Evolutionary conservation across 2,113 vertebrate genomes (phyloP), one percentile per base, ranked within the genome.

Genomic region (Poicephalus gulielmi): DNA sequence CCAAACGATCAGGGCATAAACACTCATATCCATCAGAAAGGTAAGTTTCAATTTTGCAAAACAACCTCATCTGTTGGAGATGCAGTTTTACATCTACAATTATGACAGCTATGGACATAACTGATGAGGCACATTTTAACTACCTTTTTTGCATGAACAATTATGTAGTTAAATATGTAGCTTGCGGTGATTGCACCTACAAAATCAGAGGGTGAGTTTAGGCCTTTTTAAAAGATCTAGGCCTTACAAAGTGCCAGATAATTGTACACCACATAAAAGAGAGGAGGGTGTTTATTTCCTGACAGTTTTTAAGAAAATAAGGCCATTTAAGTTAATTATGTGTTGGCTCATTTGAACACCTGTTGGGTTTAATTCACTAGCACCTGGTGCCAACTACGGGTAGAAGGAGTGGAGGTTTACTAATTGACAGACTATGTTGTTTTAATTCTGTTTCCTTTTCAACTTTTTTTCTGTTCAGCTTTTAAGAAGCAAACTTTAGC

Each of bases 311-410:
- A 95, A 95, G 96, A 86, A 95, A 96, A 95, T 86, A 53, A 86
- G 49, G 59, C 71, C 88, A 92, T 80, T 97, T 92, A 94, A 90
- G 91, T 92, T 95, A 93, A 97, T 96, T 96, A 78, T 91, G 83
- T 78, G 85, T 76, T 83, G 74, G 71, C 31, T 97, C 57, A 86
- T 95, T 96, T 82, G 95, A 96, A 64, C 95, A 96, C 94, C 94
- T 97, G 93, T 92, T 94, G 91, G 57, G 86, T 95, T 89, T 93
- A 92, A 96, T 97, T 94, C 92, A 70, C 25, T 50, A 88, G 78
- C 94, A 90, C 83, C 90, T 95, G 95, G 81, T 84, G 52, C 90
- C 90, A 86, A 41, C 81, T 92, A 75, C 0, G 1, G 27, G 46
- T 86, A 43, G 59, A n/a, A 80, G 69, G 59, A 89, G 18, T 31